These are phyloP conservation scores for Eristalis intricaria DNA, from an alignment of 2,888 invertebrate species.

Conservation along the genomic window DNA sequence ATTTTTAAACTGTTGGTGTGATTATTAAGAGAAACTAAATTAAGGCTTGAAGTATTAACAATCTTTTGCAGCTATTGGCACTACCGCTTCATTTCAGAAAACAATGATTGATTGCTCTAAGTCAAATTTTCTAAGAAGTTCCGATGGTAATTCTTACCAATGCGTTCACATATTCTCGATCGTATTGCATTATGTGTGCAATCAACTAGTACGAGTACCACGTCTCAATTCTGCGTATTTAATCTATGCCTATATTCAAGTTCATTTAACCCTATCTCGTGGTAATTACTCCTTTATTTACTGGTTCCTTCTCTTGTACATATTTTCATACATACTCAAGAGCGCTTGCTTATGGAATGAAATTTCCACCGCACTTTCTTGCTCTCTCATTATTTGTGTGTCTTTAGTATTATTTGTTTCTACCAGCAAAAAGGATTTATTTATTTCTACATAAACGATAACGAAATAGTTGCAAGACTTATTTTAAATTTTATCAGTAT, in stretches of 20 bases:
- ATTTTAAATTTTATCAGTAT: conserved; percentile 47
- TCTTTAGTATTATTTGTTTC: background rate
- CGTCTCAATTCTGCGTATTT: too few relatives aligned
- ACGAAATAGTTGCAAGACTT: background rate
- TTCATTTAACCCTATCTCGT: background rate
- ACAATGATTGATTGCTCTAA: too few relatives aligned
- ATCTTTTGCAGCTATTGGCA: too few relatives aligned
- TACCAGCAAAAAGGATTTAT: background rate
- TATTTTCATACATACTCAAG: conserved; percentile 4
- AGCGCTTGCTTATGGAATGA: background rate
- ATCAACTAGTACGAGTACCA: too few relatives aligned
- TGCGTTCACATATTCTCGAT: too few relatives aligned
- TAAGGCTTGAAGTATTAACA: too few relatives aligned
- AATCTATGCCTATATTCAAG: background rate
- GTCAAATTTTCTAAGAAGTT: too few relatives aligned
- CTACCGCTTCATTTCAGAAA: too few relatives aligned
- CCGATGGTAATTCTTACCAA: too few relatives aligned
- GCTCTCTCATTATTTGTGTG: background rate
- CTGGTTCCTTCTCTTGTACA: conserved; percentile 18
- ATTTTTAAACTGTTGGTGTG: background rate
- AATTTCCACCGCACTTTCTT: conserved; percentile 11
- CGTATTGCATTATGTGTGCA: too few relatives aligned
- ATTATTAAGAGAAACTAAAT: too few relatives aligned
- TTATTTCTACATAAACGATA: background rate
- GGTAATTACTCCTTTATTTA: conserved; percentile 18